These are phyloP conservation scores for Tillus elongatus DNA, from an alignment of 2,888 invertebrate genomes.

Conservation along the genomic window DNA sequence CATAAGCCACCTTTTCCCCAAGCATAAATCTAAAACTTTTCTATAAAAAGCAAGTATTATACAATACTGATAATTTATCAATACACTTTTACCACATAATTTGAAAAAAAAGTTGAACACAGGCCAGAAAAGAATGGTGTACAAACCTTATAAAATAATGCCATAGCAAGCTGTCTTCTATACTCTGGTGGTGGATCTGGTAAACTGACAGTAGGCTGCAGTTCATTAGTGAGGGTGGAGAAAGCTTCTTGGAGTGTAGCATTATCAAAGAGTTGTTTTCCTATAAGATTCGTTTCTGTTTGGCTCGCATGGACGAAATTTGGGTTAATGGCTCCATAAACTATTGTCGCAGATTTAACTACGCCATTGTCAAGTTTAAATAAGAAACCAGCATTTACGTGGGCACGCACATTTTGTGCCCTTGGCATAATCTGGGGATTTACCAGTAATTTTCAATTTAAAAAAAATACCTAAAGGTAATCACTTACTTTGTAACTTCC, in stretches of 20 bases:
- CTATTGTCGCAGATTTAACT: conserved; percentile 46
- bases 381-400: conserved; percentile 63
- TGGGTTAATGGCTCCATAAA: conserved; percentile 55
- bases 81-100: too few relatives aligned
- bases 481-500: conserved; percentile 2
- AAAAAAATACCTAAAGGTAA: not conserved
- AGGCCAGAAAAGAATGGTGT: too few relatives aligned
- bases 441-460: not conserved
- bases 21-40: too few relatives aligned
- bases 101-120: too few relatives aligned
- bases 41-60: too few relatives aligned
- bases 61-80: too few relatives aligned
- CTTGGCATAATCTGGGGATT: conserved; percentile 55
- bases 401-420: conserved; percentile 62
- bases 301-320: conserved; percentile 43
- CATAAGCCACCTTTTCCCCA: too few relatives aligned
- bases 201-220: conserved; percentile 51
- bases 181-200: conserved; percentile 60
- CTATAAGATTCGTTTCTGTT: conserved; percentile 42
- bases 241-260: conserved; percentile 41
- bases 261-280: conserved; percentile 38
- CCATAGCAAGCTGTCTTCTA: conserved; percentile 59
- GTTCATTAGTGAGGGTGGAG: conserved; percentile 45
- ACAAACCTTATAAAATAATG: conserved; percentile 76
- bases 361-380: conserved; percentile 47